Percentiles rank a stretch among this genome's conserved stretches.
phyloP scores from a whole-genome alignment of 2,888 invertebrate species.

The Euzophera pinguis region DNA sequence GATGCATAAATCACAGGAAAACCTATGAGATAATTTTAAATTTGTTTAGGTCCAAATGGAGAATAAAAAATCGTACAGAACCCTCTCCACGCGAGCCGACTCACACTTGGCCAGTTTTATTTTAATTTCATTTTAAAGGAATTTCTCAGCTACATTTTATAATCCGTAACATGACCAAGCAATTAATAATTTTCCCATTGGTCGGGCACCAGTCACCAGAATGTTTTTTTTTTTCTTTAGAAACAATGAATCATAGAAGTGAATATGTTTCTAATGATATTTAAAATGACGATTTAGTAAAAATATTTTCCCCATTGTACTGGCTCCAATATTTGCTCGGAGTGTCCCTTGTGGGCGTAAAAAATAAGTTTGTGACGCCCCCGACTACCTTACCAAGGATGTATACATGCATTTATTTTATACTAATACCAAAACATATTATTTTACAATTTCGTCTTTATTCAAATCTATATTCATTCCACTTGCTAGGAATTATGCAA shows the following conservation, averaged over 20 bases:
- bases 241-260: constrained; percentile 14
- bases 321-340: background rate
- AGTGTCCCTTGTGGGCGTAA: background rate
- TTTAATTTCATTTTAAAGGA: too few relatives aligned
- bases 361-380: background rate
- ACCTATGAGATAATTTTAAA: too few relatives aligned
- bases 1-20: too few relatives aligned
- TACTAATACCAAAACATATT: background rate
- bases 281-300: constrained; percentile 43
- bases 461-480: background rate
- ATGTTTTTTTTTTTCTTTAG: too few relatives aligned
- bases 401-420: background rate
- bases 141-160: too few relatives aligned
- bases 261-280: constrained; percentile 51
- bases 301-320: constrained; percentile 33
- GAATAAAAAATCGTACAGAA: too few relatives aligned
- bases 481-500: background rate
- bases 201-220: too few relatives aligned
- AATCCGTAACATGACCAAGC: too few relatives aligned
- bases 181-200: too few relatives aligned
- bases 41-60: too few relatives aligned
- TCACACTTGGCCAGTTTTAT: too few relatives aligned
- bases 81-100: too few relatives aligned
- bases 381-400: background rate
- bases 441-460: background rate